These are phyloP conservation scores for Chelonia mydas DNA, from an alignment of 2,797 vertebrate genomes.

Conservation along the genomic window DNA sequence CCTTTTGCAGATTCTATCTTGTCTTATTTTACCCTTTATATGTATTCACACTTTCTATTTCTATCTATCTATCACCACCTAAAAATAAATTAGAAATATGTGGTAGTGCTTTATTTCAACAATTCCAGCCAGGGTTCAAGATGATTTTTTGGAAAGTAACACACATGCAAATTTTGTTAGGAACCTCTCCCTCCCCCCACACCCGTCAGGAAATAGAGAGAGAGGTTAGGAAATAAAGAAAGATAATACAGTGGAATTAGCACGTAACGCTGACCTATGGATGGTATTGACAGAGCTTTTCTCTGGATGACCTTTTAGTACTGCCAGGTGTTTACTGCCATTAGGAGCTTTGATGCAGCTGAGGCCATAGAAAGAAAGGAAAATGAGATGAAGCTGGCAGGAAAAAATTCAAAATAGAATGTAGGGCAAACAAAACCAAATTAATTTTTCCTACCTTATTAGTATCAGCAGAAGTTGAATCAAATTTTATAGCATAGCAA, in stretches of 20 bases:
- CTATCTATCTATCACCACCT: not conserved
- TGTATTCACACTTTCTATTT: not conserved
- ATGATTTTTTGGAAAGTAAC: not conserved
- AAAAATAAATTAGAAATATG: not conserved
- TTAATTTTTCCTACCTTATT: conserved; percentile 12
- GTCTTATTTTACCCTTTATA: not conserved
- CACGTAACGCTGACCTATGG: not conserved
- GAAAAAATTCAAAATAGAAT: conserved; percentile 9
- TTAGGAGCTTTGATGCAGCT: not conserved
- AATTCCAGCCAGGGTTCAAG: not conserved
- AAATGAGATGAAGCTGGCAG: not conserved
- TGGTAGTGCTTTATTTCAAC: not conserved
- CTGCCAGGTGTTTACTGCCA: not conserved
- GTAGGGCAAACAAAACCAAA: not conserved
- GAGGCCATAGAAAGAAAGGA: not conserved
- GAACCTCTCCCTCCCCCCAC: not conserved
- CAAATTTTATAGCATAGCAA: conserved; percentile 55
- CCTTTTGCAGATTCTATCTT: not conserved
- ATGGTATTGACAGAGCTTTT: not conserved
- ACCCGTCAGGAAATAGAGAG: not conserved
- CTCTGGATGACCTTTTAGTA: not conserved
- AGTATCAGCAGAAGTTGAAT: conserved; percentile 49
- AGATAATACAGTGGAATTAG: not conserved
- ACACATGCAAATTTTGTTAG: not conserved
- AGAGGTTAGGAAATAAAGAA: not conserved